These are phyloP conservation scores for Chloroceryle amazona DNA, from an alignment of 2,797 vertebrate species.

Conservation along the genomic window DNA sequence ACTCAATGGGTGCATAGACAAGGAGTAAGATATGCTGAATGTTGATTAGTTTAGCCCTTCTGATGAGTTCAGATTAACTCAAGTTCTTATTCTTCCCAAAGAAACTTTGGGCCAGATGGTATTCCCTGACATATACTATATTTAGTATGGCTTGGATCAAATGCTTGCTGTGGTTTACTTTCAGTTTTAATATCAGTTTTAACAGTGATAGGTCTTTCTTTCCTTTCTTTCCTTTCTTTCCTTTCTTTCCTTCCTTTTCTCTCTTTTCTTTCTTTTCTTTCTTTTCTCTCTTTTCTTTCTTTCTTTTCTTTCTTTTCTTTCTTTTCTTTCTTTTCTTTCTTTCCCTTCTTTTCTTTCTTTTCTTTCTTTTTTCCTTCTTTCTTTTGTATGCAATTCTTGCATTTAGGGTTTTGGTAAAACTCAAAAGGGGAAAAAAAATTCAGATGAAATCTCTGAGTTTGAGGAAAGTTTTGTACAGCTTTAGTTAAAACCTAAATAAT, in stretches of 20 bases:
- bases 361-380: no score
- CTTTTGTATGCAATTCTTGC: background rate
- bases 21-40: background rate
- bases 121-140: background rate
- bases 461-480: background rate
- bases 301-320: no score
- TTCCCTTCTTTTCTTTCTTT: no score
- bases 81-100: background rate
- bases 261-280: no score
- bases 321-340: no score
- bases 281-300: no score
- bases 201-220: background rate
- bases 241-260: no score
- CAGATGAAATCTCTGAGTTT: background rate
- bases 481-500: background rate
- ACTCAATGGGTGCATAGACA: background rate
- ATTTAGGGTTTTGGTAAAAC: background rate
- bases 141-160: background rate
- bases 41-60: background rate
- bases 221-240: background rate
- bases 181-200: background rate
- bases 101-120: background rate
- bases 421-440: background rate
- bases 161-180: background rate
- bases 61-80: background rate